Conservation (phyloP, 2,113 vertebrate species). For the Phaethornis superciliosus region DNA sequence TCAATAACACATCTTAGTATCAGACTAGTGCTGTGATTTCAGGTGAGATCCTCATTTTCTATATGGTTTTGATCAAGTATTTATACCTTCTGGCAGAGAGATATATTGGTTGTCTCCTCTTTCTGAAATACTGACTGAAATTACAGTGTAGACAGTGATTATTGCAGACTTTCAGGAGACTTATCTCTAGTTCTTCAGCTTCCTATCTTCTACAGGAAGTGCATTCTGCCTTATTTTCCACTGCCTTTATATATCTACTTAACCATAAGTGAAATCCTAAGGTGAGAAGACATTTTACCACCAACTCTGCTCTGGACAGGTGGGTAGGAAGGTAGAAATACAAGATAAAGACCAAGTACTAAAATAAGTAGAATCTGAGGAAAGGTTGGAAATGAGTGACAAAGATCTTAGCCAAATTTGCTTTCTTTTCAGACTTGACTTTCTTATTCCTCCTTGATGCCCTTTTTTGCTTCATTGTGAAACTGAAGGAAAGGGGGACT, state of each 20-base stretch:
- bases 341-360: background rate
- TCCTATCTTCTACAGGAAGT: background rate
- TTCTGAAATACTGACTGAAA: background rate
- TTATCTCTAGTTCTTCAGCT: background rate
- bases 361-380: background rate
- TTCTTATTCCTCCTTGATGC: background rate
- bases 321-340: background rate
- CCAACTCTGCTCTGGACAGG: background rate
- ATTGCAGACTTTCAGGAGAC: background rate
- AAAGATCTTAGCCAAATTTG: background rate
- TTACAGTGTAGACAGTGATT: background rate
- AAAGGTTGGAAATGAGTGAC: background rate
- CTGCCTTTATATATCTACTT: background rate
- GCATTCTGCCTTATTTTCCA: background rate
- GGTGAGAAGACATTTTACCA: background rate
- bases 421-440: background rate
- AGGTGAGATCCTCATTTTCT: background rate
- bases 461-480: background rate
- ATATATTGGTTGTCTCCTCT: background rate
- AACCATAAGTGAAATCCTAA: background rate
- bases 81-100: background rate
- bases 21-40: background rate
- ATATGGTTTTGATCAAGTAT: background rate
- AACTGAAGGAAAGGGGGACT: background rate
- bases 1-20: background rate